Evolutionary conservation across 2,888 invertebrate species (phyloP), one percentile per base, ranked within the genome.

Genomic region (Acleris sparsana): DNA sequence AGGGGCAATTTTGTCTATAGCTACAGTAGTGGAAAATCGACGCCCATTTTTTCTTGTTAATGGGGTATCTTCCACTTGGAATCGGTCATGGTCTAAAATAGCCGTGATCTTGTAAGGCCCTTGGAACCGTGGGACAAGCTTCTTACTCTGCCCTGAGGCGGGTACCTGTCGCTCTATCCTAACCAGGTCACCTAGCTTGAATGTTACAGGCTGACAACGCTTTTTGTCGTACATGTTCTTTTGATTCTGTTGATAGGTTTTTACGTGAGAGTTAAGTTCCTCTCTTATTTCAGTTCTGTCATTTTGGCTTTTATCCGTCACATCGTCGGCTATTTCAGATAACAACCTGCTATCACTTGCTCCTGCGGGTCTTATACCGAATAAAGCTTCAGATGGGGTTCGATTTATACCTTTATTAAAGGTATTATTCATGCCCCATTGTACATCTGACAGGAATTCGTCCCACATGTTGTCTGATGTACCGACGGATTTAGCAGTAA

Each of bases 101-200:
- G 56, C 43, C 5, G 43, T 44, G 22, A 56, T 56, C 20, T 44
- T 56, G 18, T 56, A 56, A 11, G 56, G 44, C 3, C 56, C 56
- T 16, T 56, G 56, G 16, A 44, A 52, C 46, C 48, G 48, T 11
- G 64, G 46, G 7, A 61, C 29, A 25, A 64, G 56, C 48, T 9
- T 48, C 9, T 48, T 48, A 48, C 48, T 48, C 9, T 48, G 48
- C 3, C 48, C n/a, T n/a, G n/a, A n/a, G n/a, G n/a, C n/a, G n/a
- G n/a, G n/a, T n/a, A n/a, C n/a, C n/a, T n/a, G n/a, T 18, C 6
- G 48, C 20, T 20, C 20, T 13, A 67, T 48, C 18, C 69, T 58
- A 20, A 67, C 66, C 39, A 67, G 53, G 48, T 69, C 66, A 2
- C 66, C 66, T 18, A 61, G 22, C 5, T 59, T 20, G 22, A 51